Conservation (phyloP, 2,888 invertebrate genomes). For the Lycaena phlaeas region DNA sequence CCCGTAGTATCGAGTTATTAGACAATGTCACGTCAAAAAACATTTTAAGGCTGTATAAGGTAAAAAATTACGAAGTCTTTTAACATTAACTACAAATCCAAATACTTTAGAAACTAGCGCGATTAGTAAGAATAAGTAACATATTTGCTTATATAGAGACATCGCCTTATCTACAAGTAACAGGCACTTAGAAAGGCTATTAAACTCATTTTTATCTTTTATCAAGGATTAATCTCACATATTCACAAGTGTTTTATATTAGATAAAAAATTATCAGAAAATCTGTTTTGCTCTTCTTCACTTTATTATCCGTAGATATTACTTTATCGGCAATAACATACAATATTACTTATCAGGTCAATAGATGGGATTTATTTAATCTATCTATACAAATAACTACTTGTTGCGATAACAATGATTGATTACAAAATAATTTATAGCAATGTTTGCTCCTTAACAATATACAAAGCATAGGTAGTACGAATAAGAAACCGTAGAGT, state of each 20-base stretch:
- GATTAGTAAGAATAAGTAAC: too few species aligned
- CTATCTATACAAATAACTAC: neutral
- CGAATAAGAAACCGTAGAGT: too few species aligned
- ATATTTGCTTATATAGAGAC: neutral
- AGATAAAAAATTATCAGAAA: conserved; percentile 55
- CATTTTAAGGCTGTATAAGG: too few species aligned
- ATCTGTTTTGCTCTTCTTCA: conserved; percentile 30
- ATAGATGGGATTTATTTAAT: conserved; percentile 1
- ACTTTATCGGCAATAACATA: neutral
- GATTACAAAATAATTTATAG: neutral
- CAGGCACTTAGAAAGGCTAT: conserved; percentile 37
- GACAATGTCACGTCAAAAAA: too few species aligned
- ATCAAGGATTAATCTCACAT: conserved; percentile 47
- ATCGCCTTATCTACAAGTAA: conserved; percentile 7
- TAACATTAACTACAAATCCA: too few species aligned
- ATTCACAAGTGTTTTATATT: conserved; percentile 36
- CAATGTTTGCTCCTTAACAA: neutral
- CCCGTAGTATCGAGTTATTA: too few species aligned
- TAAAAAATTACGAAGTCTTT: too few species aligned
- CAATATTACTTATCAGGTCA: neutral
- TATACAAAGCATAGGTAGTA: neutral
- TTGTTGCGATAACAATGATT: conserved; percentile 3
- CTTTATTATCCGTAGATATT: conserved; percentile 19
- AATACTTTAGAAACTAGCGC: too few species aligned
- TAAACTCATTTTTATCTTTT: conserved; percentile 57